phyloP scores from a whole-genome alignment of 1,140 invertebrate species.

The Schmidtea mediterranea region DNA sequence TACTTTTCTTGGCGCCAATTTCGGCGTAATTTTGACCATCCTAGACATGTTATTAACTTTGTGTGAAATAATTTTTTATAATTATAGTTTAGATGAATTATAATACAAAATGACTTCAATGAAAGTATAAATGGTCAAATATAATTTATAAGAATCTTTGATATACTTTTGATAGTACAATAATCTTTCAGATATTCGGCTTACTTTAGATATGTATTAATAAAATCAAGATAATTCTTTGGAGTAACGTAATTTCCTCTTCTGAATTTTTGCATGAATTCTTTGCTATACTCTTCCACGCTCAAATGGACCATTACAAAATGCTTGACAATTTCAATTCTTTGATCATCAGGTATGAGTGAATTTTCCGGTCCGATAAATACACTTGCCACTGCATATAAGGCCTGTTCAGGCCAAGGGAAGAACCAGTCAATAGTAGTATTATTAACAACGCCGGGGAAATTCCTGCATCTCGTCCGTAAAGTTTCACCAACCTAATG shows the following conservation, averaged over 20 bases:
- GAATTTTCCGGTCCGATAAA: conserved; percentile 34
- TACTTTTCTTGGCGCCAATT: no score
- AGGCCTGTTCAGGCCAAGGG: conserved; percentile 30
- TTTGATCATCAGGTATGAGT: conserved; percentile 36
- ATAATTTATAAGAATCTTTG: no score
- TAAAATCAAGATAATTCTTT: conserved; percentile 60
- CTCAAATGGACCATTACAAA: conserved; percentile 51
- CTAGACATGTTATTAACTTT: no score
- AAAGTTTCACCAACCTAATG: conserved; percentile 19
- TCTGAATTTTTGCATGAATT: conserved; percentile 40
- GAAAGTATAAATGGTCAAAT: no score
- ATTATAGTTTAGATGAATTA: no score
- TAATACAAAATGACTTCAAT: no score
- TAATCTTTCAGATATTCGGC: no score
- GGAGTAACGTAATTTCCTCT: conserved; percentile 58
- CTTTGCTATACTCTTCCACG: conserved; percentile 39
- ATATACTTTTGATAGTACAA: no score
- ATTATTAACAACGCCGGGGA: conserved; percentile 30
- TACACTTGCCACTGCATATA: conserved; percentile 48
- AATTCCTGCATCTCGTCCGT: conserved; percentile 28
- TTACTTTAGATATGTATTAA: conserved; percentile 40
- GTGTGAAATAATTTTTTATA: no score
- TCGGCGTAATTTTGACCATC: no score
- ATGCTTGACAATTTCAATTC: conserved; percentile 43
- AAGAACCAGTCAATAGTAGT: conserved; percentile 30